These are phyloP conservation scores for Podarcis raffonei DNA, from an alignment of 2,113 vertebrate species.

Conservation along the genomic window DNA sequence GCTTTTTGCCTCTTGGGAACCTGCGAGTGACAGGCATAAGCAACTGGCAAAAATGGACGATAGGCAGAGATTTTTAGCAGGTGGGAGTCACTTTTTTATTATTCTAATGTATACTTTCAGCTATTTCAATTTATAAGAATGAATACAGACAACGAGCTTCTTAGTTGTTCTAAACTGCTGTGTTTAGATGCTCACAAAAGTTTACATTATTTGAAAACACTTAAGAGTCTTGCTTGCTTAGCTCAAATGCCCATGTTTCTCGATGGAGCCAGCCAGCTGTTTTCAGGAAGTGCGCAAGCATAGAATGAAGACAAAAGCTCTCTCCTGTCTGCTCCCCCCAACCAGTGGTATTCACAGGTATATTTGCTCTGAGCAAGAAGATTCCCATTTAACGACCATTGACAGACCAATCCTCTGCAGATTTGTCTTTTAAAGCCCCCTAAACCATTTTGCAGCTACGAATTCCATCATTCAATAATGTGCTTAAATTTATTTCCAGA, in stretches of 20 bases:
- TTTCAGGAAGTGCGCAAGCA: background rate
- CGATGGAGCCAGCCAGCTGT: too few species aligned
- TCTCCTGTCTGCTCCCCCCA: too few species aligned
- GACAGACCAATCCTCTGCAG: background rate
- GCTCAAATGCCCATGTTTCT: background rate
- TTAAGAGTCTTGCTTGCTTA: background rate
- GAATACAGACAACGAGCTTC: background rate
- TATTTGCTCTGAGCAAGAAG: background rate
- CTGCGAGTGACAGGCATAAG: constrained; percentile 49
- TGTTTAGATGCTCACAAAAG: background rate
- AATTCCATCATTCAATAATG: too few species aligned
- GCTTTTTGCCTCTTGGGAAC: constrained; percentile 10
- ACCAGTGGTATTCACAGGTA: background rate
- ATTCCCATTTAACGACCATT: background rate
- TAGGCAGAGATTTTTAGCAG: background rate
- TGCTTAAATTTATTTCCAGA: too few species aligned
- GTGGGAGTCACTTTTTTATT: too few species aligned
- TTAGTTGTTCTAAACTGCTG: fast-evolving
- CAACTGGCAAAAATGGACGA: constrained; percentile 18
- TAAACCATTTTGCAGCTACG: background rate
- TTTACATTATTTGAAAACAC: background rate
- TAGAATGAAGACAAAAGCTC: background rate
- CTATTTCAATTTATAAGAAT: constrained; percentile 7
- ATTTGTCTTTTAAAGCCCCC: background rate
- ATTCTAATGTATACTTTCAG: background rate